Evolutionary conservation across 2,888 invertebrate species (phyloP).

Genomic region (Macrostomum cliftonense): DNA sequence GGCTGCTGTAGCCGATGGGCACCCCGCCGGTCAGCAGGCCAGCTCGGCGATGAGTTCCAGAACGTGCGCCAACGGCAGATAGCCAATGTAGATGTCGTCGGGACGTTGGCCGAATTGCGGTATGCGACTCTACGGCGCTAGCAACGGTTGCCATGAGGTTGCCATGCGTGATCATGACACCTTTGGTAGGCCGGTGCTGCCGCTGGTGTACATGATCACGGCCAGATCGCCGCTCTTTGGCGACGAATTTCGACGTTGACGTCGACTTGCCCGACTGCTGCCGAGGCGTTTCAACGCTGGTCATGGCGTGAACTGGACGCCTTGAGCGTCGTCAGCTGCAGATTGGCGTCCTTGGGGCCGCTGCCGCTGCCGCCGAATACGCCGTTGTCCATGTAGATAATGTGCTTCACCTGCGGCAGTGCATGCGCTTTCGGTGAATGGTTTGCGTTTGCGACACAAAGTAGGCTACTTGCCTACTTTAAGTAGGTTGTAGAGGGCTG

Average conservation of each 20-base stretch:
- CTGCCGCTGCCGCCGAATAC: constrained; percentile 18
- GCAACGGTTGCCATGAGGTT: constrained; percentile 31
- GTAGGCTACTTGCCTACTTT: too few relatives aligned
- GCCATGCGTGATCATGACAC: constrained; percentile 38
- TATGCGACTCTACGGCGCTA: constrained; percentile 3
- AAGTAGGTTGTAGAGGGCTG: too few relatives aligned
- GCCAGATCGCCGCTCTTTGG: constrained; percentile 62
- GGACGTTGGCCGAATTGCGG: constrained; percentile 5
- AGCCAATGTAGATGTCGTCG: constrained; percentile 68
- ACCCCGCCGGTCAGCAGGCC: constrained; percentile 65
- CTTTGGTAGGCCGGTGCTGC: constrained; percentile 58
- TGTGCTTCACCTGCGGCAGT: constrained; percentile 51
- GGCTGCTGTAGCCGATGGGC: constrained; percentile 84
- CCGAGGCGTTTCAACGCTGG: constrained; percentile 50
- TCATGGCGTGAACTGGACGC: constrained; percentile 56
- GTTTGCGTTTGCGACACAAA: too few relatives aligned
- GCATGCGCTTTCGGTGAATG: too few relatives aligned
- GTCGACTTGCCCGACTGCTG: constrained; percentile 15
- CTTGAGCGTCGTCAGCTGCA: constrained; percentile 18
- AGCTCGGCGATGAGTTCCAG: constrained; percentile 62
- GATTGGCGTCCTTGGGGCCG: constrained; percentile 16
- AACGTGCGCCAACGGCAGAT: constrained; percentile 86
- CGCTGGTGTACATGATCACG: constrained; percentile 96
- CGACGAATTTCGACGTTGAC: too few relatives aligned
- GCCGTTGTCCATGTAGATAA: constrained; percentile 33